phyloP scores from a whole-genome alignment of 2,797 vertebrate species.

The Coluber constrictor region DNA sequence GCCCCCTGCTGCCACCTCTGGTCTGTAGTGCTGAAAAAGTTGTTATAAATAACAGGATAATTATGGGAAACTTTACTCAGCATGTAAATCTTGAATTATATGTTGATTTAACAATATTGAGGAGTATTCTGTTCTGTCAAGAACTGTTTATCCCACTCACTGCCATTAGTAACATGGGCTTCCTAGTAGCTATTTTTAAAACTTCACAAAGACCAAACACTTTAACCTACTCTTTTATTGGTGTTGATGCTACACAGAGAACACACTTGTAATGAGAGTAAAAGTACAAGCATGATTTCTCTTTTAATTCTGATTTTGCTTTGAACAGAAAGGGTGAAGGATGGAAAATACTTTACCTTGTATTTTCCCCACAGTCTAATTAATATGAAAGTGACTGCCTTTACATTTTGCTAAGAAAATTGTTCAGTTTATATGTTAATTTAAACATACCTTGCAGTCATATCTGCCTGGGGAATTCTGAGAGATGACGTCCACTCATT shows the following conservation, averaged over 20 bases:
- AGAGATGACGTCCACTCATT: background rate
- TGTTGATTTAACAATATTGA: constrained; percentile 11
- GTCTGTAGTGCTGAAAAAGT: too few relatives aligned
- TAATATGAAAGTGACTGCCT: constrained; percentile 1
- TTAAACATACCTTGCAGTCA: constrained; percentile 33
- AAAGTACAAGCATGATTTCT: constrained; percentile 19
- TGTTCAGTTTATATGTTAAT: constrained; percentile 38
- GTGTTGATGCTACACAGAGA: constrained; percentile 16
- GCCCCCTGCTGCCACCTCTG: too few relatives aligned
- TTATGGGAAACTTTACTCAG: background rate
- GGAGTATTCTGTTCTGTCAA: background rate
- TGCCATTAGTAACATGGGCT: background rate
- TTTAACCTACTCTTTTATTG: constrained; percentile 31
- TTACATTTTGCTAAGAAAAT: background rate
- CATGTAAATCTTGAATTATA: background rate
- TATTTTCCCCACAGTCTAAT: constrained; percentile 35
- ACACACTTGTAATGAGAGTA: background rate
- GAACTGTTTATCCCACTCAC: constrained; percentile 7
- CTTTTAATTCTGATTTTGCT: constrained; percentile 27
- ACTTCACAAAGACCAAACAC: constrained; percentile 29
- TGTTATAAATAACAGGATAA: background rate
- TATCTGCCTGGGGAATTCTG: background rate
- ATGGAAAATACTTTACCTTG: background rate
- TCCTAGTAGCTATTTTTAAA: background rate
- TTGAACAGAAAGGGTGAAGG: background rate